These are phyloP conservation scores for Temnothorax unifasciatus DNA, from an alignment of 2,888 invertebrate genomes.

Conservation along the genomic window DNA sequence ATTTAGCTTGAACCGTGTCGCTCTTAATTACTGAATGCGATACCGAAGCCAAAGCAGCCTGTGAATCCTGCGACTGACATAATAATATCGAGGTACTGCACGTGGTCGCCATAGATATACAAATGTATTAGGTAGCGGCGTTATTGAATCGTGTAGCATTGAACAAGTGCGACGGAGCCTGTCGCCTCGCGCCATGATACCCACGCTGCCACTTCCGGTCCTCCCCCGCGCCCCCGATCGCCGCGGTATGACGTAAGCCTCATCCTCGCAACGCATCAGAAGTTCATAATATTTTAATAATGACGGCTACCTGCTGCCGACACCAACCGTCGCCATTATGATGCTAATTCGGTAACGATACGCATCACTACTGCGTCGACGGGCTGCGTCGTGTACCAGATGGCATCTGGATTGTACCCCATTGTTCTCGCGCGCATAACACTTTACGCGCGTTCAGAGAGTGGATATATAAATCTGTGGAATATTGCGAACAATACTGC, in stretches of 20 bases:
- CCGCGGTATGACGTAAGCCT: conserved; percentile 46
- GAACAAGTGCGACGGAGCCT: conserved; percentile 82
- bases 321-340: conserved; percentile 65
- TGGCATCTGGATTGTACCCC: conserved; percentile 47
- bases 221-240: conserved; percentile 23
- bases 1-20: not conserved
- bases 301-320: conserved; percentile 53
- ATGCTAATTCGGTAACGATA: conserved; percentile 73
- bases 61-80: conserved; percentile 19
- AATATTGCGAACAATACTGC: not conserved
- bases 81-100: conserved; percentile 51
- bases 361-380: conserved; percentile 62
- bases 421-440: conserved; percentile 44
- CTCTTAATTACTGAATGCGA: not conserved
- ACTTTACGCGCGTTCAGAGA: conserved; percentile 44
- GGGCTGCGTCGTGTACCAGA: conserved; percentile 52
- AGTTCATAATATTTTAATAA: conserved; percentile 71
- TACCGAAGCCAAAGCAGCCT: not conserved
- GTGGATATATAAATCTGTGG: conserved; percentile 46
- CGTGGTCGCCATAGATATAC: conserved; percentile 40
- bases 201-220: conserved; percentile 71
- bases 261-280: conserved; percentile 65
- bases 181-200: conserved; percentile 76
- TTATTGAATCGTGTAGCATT: conserved; percentile 79
- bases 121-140: conserved; percentile 63